These are phyloP conservation scores for Albula glossodonta DNA, from an alignment of 2,113 vertebrate species.

Conservation along the genomic window DNA sequence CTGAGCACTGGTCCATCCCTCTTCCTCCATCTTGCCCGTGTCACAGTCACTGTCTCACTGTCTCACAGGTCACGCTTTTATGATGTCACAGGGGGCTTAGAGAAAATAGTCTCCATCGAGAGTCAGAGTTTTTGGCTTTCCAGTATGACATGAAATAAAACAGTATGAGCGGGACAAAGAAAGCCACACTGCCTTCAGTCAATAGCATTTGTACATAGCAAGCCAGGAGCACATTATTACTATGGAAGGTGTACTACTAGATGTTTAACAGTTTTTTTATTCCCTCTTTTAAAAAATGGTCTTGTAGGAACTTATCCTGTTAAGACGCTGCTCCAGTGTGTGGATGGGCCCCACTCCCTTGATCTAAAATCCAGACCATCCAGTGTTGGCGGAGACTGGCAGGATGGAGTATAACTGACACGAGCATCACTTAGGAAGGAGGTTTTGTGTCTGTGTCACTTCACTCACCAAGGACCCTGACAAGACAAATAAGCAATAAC, in stretches of 20 bases:
- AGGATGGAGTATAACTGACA: no score
- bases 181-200: not conserved
- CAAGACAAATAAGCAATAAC: no score
- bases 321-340: no score
- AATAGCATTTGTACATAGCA: not conserved
- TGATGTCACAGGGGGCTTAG: conserved; percentile 74
- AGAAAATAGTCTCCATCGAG: conserved; percentile 73
- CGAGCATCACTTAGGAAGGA: no score
- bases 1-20: conserved; percentile 71
- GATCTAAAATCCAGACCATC: no score
- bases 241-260: not conserved
- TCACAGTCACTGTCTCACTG: conserved; percentile 42
- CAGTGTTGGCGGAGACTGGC: no score
- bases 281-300: not conserved
- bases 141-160: conserved; percentile 13
- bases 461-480: no score
- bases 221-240: not conserved
- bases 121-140: conserved; percentile 52
- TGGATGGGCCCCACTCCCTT: no score
- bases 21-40: not conserved
- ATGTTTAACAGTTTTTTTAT: conserved; percentile 6
- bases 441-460: no score
- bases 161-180: not conserved
- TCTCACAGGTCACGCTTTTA: conserved; percentile 66
- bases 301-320: no score